Evolutionary conservation across 2,797 vertebrate species (phyloP).

Genomic region (Hyperoplus immaculatus): DNA sequence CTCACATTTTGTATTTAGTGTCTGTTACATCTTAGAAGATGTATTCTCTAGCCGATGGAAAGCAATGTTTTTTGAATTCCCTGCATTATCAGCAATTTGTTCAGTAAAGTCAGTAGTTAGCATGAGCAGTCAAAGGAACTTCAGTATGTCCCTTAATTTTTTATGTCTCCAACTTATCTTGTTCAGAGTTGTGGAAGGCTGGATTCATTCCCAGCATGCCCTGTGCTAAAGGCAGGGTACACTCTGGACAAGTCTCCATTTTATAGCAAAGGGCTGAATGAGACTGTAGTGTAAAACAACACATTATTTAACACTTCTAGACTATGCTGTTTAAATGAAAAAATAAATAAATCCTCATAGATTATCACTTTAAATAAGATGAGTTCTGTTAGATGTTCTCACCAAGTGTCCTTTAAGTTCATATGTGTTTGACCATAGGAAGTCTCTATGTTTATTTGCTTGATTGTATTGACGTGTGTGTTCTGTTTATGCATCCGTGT

Average conservation of each 20-base stretch:
- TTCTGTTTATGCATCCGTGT: conserved; percentile 64
- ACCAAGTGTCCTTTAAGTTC: neutral
- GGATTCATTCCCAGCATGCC: neutral
- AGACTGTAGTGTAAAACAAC: neutral
- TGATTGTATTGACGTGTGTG: conserved; percentile 49
- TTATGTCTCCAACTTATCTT: neutral
- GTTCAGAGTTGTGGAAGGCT: neutral
- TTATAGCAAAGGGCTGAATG: neutral
- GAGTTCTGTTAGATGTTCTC: neutral
- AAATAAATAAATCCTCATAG: neutral
- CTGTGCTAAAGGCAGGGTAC: neutral
- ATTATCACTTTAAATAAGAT: neutral
- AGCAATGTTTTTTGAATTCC: conserved; percentile 21
- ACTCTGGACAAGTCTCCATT: neutral
- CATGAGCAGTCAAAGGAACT: conserved; percentile 9
- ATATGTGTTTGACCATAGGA: conserved; percentile 16
- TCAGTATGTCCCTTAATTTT: neutral
- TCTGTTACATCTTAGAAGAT: conserved; percentile 14
- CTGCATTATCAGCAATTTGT: conserved; percentile 19
- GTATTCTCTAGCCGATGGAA: conserved; percentile 2
- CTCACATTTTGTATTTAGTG: conserved; percentile 3
- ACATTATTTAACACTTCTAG: neutral
- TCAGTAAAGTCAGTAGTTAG: conserved; percentile 16
- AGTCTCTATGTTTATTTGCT: conserved; percentile 39
- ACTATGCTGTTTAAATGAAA: neutral